These are phyloP conservation scores for Helarctos malayanus DNA, from an alignment of 2,797 vertebrate genomes.

Conservation along the genomic window DNA sequence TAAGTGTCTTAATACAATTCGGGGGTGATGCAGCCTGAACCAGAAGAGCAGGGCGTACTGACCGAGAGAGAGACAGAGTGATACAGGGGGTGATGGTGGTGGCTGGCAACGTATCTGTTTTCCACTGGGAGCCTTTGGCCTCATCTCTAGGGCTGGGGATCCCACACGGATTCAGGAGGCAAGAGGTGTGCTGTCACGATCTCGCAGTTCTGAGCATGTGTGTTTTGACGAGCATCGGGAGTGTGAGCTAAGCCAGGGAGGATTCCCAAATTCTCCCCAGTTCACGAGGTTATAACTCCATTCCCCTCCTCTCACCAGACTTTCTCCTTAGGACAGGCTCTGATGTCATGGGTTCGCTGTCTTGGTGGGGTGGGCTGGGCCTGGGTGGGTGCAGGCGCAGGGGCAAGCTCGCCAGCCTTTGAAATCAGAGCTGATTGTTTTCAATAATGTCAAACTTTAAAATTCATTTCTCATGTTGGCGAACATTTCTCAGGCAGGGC, in stretches of 20 bases:
- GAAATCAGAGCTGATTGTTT: conserved; percentile 89
- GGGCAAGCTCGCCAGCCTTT: conserved; percentile 81
- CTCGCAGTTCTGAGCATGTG: neutral
- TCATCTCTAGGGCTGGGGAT: neutral
- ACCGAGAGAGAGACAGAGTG: neutral
- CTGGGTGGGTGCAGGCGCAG: neutral
- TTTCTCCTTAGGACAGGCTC: conserved; percentile 77
- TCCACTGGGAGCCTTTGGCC: neutral
- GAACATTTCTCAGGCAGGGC: conserved; percentile 84
- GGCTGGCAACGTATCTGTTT: neutral
- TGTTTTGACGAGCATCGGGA: neutral
- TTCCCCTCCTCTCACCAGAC: conserved; percentile 46
- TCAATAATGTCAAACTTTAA: conserved; percentile 87
- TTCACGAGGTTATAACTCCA: conserved; percentile 71
- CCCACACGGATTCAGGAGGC: neutral
- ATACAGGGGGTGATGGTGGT: neutral
- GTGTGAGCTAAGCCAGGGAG: conserved; percentile 18
- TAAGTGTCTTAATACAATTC: neutral
- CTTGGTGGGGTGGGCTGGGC: conserved; percentile 23
- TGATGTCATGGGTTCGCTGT: conserved; percentile 85
- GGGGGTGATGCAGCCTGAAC: neutral
- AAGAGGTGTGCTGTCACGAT: neutral
- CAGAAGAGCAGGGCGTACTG: neutral
- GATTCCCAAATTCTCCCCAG: neutral
- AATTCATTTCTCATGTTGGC: conserved; percentile 87